Conservation (phyloP, 1,140 invertebrate genomes). For the Eubasilissa regina region DNA sequence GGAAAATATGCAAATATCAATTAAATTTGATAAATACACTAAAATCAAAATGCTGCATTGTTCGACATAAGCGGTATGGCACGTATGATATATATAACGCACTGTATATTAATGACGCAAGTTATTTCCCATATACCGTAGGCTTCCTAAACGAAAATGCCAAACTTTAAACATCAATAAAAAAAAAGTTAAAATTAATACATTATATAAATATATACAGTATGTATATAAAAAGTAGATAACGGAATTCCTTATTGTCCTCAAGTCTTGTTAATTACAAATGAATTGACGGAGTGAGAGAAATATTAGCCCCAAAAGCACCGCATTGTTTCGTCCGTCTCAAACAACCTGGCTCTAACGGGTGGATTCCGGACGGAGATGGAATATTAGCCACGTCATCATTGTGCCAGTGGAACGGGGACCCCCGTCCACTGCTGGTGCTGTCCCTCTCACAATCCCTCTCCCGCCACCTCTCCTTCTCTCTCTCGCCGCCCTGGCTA, state of each 20-base stretch:
- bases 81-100: no score
- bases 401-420: constrained; percentile 71
- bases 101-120: no score
- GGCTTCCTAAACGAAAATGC: no score
- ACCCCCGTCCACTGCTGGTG: constrained; percentile 70
- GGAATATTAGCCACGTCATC: constrained; percentile 62
- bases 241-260: no score
- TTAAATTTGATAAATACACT: no score
- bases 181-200: no score
- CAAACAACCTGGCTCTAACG: constrained; percentile 59
- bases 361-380: constrained; percentile 61
- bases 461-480: constrained; percentile 64
- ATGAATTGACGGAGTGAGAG: not conserved
- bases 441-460: constrained; percentile 60
- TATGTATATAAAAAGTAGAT: not conserved
- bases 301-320: constrained; percentile 18
- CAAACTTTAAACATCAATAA: no score
- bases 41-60: no score
- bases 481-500: constrained; percentile 64
- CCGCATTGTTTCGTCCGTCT: not conserved
- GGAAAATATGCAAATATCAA: no score
- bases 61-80: no score
- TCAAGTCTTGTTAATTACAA: not conserved
- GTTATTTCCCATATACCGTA: no score
- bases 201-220: not conserved